phyloP scores from a whole-genome alignment of 2,888 invertebrate genomes.

The Harpagoxenus sublaevis region DNA sequence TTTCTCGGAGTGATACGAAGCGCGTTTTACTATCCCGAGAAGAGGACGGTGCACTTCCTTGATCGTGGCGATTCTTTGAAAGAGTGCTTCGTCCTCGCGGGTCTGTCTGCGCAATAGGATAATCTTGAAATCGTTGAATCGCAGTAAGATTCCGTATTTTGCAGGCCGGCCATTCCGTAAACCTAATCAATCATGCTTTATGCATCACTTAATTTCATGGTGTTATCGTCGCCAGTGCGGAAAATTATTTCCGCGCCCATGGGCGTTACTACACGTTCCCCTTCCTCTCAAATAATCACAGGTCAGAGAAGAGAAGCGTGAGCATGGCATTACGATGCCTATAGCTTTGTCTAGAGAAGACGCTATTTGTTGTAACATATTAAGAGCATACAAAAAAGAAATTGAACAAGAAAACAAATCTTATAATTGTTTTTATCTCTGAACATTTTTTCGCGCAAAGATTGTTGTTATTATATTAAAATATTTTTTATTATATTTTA shows the following conservation, averaged over 20 bases:
- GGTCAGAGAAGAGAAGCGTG: conserved; percentile 21
- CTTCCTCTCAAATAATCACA: conserved; percentile 31
- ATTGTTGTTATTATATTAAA: neutral
- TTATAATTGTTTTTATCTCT: neutral
- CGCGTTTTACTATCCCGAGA: conserved; percentile 55
- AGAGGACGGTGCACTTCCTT: conserved; percentile 50
- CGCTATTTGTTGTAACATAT: neutral
- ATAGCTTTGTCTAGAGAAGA: neutral
- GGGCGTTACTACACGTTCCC: conserved; percentile 31
- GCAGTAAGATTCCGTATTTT: conserved; percentile 30
- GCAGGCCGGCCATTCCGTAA: conserved; percentile 25
- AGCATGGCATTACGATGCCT: conserved; percentile 25
- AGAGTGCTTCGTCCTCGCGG: conserved; percentile 13
- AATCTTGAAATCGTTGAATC: conserved; percentile 49
- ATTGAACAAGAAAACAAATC: neutral
- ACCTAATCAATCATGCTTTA: conserved; percentile 56
- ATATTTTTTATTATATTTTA: neutral
- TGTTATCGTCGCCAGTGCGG: conserved; percentile 55
- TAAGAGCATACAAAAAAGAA: neutral
- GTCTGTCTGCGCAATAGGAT: conserved; percentile 36
- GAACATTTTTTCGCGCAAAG: neutral
- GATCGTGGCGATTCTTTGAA: conserved; percentile 55
- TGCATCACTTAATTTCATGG: conserved; percentile 55
- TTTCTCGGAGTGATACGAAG: conserved; percentile 60
- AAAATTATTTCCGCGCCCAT: conserved; percentile 57